Evolutionary conservation across 1,140 invertebrate species (phyloP), one percentile per base, ranked within the genome.

Genomic region (Cherax destructor): DNA sequence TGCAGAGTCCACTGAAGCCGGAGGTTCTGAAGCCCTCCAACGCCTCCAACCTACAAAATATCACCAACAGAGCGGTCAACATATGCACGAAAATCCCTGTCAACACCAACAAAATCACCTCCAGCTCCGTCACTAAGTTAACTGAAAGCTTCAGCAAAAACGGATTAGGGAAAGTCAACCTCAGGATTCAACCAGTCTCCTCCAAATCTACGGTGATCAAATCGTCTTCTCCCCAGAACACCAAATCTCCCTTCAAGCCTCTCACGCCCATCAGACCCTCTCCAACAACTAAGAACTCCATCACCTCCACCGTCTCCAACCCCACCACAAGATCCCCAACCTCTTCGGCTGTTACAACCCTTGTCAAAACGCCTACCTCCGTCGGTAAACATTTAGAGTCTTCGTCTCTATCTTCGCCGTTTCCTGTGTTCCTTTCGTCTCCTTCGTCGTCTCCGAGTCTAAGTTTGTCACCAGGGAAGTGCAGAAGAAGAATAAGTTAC

Each of bases 1-100:
- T 91, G 49, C 83, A 79, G 56, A 86, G 89, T 83, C 89, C 89
- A 1, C 72, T 80, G 24, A 91, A 86, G 30, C 89, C 83, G n/a
- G 89, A 91, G 52, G 76, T 91, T 10, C 89, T 91, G 52, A 91
- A 91, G 61, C 89, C 89, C 4, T 91, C 89, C 80, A 91, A 91
- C 59, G 50, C 89, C 72, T 52, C 89, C 21, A 91, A 91, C 83
- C 52, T 91, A 4, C 86, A 80, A 30, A 88, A 88, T 24, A 88
- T 59, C 11, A 61, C 50, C 21, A 74, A 74, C 69, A 69, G 6
- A 69, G 18, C 65, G 6, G 65, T 18, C 65, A 77, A 41, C 52
- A 69, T 65, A 24, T 47, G 13, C 4, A 24, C 24, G 69, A 83
- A 90, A 24, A 49, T 24, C 49, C 5, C 59, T 16, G 18, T 78